A percentile compares a stretch with the other conserved stretches of the same genome.
Conservation (phyloP, 2,888 invertebrate species). For the Orthosia cruda region DNA sequence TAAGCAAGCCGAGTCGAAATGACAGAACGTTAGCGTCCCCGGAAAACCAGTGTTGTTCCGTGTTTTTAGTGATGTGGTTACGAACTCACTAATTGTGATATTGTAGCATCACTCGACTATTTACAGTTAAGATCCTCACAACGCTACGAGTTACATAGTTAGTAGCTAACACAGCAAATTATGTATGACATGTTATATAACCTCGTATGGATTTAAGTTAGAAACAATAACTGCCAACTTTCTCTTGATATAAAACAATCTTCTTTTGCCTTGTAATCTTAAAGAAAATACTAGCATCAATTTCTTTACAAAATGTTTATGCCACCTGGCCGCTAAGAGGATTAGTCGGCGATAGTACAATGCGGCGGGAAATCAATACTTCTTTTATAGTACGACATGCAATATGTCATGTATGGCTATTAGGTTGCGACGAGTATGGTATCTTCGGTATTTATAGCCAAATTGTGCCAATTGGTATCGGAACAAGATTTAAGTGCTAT, state of each 20-base stretch:
- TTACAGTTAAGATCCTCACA: too few species aligned
- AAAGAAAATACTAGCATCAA: not conserved
- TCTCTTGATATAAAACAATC: not conserved
- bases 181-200: too few species aligned
- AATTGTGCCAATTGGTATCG: too few species aligned
- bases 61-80: too few species aligned
- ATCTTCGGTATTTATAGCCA: constrained; percentile 3
- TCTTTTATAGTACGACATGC: constrained; percentile 76
- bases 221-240: not conserved
- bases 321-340: constrained; percentile 81
- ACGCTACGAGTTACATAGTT: too few species aligned
- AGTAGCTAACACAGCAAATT: too few species aligned
- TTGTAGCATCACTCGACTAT: too few species aligned
- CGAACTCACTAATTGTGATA: too few species aligned
- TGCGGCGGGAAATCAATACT: constrained; percentile 83
- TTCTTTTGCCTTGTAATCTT: not conserved
- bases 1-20: too few species aligned
- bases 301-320: constrained; percentile 75
- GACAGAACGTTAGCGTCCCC: too few species aligned
- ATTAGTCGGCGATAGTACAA: constrained; percentile 76
- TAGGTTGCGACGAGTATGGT: not conserved
- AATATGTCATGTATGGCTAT: constrained; percentile 40
- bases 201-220: not conserved
- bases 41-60: too few species aligned
- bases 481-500: not conserved